phyloP scores from a whole-genome alignment of 2,113 vertebrate species.

The Vimba vimba region DNA sequence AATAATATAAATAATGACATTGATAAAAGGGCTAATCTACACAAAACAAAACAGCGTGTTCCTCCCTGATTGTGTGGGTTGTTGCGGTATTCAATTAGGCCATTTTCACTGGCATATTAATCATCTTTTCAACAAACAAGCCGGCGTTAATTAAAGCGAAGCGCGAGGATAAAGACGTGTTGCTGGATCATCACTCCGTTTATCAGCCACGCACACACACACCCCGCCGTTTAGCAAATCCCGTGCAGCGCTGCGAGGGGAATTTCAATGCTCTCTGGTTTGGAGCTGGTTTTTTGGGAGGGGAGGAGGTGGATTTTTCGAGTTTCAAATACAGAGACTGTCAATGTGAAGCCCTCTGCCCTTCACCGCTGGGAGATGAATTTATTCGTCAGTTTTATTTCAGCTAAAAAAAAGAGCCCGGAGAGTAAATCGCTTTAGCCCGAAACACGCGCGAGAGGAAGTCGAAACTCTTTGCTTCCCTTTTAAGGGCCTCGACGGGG shows the following conservation, averaged over 20 bases:
- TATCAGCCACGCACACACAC: conserved; percentile 48
- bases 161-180: conserved; percentile 59
- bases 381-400: conserved; percentile 38
- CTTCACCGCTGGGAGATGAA: background rate
- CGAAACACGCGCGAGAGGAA: background rate
- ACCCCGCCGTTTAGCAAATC: conserved; percentile 42
- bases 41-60: conserved; percentile 58
- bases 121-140: conserved; percentile 91
- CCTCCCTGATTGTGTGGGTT: conserved; percentile 59
- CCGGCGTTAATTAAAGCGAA: conserved; percentile 75
- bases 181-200: conserved; percentile 63
- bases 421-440: conserved; percentile 24
- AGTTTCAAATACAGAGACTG: conserved; percentile 34
- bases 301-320: conserved; percentile 19
- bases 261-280: conserved; percentile 45
- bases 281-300: conserved; percentile 23
- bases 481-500: background rate
- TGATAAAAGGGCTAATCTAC: conserved; percentile 58
- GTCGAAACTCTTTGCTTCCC: background rate
- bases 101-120: conserved; percentile 70
- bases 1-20: conserved; percentile 58
- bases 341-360: conserved; percentile 23
- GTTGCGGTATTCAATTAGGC: conserved; percentile 64
- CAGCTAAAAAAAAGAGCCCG: background rate
- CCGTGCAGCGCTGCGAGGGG: conserved; percentile 35